Evolutionary conservation across 2,888 invertebrate genomes (phyloP).

Genomic region (Morinoia aosen): DNA sequence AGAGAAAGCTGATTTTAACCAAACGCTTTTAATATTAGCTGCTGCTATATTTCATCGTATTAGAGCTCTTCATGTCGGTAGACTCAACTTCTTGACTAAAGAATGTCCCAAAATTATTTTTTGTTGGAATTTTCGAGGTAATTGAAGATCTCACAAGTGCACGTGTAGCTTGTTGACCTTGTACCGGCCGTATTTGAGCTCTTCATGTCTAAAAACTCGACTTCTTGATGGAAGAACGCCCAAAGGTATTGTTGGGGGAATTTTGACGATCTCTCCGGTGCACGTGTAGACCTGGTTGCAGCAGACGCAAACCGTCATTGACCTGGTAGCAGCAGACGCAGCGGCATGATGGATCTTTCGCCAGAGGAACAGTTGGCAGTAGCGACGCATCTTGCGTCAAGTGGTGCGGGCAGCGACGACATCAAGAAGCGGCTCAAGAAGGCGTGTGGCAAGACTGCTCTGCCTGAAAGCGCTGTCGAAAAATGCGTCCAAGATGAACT

Average conservation of each 20-base stretch:
- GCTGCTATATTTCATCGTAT: not conserved
- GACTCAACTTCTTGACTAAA: not conserved
- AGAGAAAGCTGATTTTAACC: not conserved
- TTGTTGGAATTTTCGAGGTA: not conserved
- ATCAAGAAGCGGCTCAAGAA: slow-evolving; percentile 25
- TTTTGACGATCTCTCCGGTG: not conserved
- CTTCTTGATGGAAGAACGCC: not conserved
- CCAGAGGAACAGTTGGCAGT: slow-evolving; percentile 32
- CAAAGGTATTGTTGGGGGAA: not conserved
- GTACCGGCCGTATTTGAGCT: not conserved
- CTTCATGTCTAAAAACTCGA: not conserved
- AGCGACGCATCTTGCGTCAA: slow-evolving; percentile 6
- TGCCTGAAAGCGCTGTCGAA: slow-evolving; percentile 19
- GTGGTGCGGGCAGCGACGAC: not conserved
- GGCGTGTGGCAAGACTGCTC: slow-evolving; percentile 21
- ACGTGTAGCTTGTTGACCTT: not conserved
- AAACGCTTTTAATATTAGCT: not conserved
- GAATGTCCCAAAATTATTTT: not conserved
- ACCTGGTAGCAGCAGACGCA: too few species aligned
- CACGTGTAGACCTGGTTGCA: not conserved
- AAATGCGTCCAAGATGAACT: not conserved
- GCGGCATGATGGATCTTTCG: not conserved
- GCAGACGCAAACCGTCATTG: too few species aligned
- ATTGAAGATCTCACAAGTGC: not conserved
- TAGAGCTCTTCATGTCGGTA: not conserved